A percentile compares a stretch with the other conserved stretches of the same genome.
These are phyloP conservation scores for Notothenia coriiceps DNA, from an alignment of 2,113 vertebrate species.

Conservation along the genomic window DNA sequence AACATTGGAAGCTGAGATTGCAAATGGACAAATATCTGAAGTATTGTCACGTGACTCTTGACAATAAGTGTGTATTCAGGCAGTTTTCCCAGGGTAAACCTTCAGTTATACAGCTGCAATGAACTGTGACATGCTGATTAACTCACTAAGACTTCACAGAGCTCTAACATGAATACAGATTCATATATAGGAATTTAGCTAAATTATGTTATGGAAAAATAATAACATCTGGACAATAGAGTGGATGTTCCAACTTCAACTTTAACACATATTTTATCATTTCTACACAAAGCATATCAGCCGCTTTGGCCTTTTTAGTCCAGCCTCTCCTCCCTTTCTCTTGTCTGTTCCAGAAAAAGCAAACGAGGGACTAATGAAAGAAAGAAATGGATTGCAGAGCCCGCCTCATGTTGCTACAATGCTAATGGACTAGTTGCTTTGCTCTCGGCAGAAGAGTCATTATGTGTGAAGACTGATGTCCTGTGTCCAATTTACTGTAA, in stretches of 20 bases:
- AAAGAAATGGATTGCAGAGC: conserved; percentile 64
- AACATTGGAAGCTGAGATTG: conserved; percentile 14
- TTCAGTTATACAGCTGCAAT: conserved; percentile 25
- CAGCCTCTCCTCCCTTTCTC: conserved; percentile 10
- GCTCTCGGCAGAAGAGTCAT: conserved; percentile 63
- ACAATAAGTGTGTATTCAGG: conserved; percentile 22
- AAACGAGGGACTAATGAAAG: conserved; percentile 74
- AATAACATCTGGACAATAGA: background rate
- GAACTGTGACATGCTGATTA: conserved; percentile 41
- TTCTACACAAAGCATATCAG: conserved; percentile 14
- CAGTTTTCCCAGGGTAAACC: background rate
- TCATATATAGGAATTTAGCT: background rate
- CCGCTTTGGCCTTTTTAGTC: conserved; percentile 30
- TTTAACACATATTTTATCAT: conserved; percentile 10
- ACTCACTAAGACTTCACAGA: background rate
- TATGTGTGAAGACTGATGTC: conserved; percentile 68
- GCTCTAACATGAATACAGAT: conserved; percentile 17
- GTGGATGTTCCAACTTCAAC: background rate
- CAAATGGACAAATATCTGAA: conserved; percentile 9
- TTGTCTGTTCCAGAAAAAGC: conserved; percentile 59
- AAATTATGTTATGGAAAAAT: background rate
- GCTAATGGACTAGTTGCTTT: conserved; percentile 70
- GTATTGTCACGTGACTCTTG: conserved; percentile 6
- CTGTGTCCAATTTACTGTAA: conserved; percentile 71
- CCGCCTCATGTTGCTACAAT: conserved; percentile 47